Base-by-base conservation (phyloP, 30 jellyfish, hydroid and myxozoan species). In the Aurelia aurita complex sp. Pacific region DNA sequence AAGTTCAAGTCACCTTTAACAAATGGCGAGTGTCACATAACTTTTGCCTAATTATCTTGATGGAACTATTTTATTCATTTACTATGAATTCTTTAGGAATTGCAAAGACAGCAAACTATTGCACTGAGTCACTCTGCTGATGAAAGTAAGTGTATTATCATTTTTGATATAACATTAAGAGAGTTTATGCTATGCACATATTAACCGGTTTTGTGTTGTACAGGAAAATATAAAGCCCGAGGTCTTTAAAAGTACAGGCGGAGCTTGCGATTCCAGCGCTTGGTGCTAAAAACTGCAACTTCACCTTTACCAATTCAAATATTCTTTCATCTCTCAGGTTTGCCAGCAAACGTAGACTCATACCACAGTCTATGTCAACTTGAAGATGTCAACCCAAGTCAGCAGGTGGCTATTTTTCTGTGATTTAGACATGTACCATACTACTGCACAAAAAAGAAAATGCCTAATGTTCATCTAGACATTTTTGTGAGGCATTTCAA, bases 321-420 rank as follows among this genome's bases (percentile, higher is more conserved):
- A 0, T 35, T 64, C 69, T 60, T 7, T 64, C 40, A 64, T 76
- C 10, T 74, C 64, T 42, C 40, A 92, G 98, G 96, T 73, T 72
- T 92, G 42, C 98, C 98, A 35, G 95, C 89, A 34, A 77, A 69
- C 55, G 92, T 92, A 75, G 98, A 92, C 66, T 71, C 92, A 0
- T 92, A 92, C 38, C 98, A 82, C 54, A 76, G 94, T 66, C 81
- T 92, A 64, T 71, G 69, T 52, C 91, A 91, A 34, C 82, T 92
- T 14, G 98, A 92, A 67, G 96, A 92, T 70, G 51, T 57, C 8
- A 91, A 90, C 43, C 74, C 40, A 17, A 91, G 33, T 64, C 85
- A 77, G 42, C 95, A 77, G 95, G 97, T 83, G 54, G 57, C 57
- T 46, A 9, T 46, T 46, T 46, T 0, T 46, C 57, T 9, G 0